phyloP scores from a whole-genome alignment of 2,797 vertebrate species.

The Anableps anableps region DNA sequence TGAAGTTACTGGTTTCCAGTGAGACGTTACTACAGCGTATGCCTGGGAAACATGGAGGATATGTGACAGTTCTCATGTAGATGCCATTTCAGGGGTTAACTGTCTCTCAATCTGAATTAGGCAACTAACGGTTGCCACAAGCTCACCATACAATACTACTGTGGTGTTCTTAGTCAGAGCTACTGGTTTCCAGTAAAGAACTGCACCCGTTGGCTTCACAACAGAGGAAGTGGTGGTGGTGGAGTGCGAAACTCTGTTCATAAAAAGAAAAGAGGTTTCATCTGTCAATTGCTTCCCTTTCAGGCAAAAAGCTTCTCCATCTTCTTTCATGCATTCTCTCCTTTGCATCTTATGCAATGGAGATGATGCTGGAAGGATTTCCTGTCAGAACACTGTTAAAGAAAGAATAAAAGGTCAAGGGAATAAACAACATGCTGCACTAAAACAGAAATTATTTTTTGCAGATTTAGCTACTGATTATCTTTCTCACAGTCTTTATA shows the following conservation, averaged over 20 bases:
- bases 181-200: conserved; percentile 83
- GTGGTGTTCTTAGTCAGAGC: conserved; percentile 73
- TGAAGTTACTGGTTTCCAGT: conserved; percentile 68
- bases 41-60: conserved; percentile 30
- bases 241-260: conserved; percentile 68
- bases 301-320: conserved; percentile 14
- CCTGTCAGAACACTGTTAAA: background rate
- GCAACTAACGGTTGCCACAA: conserved; percentile 38
- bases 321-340: conserved; percentile 15
- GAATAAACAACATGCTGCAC: background rate
- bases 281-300: conserved; percentile 39
- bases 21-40: conserved; percentile 33
- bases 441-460: background rate
- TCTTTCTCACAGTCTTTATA: background rate
- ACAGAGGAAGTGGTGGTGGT: conserved; percentile 83
- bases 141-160: conserved; percentile 29
- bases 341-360: conserved; percentile 18
- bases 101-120: conserved; percentile 28
- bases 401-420: conserved; percentile 24
- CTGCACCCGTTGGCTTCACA: conserved; percentile 68
- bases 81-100: conserved; percentile 47
- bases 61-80: conserved; percentile 23
- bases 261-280: conserved; percentile 44
- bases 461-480: background rate
- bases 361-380: conserved; percentile 18